These are phyloP conservation scores for Leguminivora glycinivorella DNA, from an alignment of 1,140 invertebrate species.

Conservation along the genomic window DNA sequence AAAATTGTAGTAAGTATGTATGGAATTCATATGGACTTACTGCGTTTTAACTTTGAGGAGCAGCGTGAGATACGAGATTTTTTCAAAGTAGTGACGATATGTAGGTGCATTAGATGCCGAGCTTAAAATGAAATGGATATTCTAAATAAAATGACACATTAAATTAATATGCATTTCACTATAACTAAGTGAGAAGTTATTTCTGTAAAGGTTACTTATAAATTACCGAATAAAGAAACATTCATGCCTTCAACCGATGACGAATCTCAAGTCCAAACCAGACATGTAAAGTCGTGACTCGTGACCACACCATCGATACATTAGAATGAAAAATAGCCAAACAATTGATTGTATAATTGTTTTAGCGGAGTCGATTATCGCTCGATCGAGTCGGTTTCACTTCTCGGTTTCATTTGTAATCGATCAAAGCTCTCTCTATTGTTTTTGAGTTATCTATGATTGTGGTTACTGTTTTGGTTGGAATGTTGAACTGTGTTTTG, in stretches of 20 bases:
- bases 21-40: too few relatives aligned
- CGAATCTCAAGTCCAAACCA: not conserved
- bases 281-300: constrained; percentile 18
- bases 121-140: too few relatives aligned
- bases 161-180: too few relatives aligned
- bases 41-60: too few relatives aligned
- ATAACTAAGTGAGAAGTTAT: too few relatives aligned
- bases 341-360: constrained; percentile 27
- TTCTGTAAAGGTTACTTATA: too few relatives aligned
- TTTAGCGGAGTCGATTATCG: constrained; percentile 22
- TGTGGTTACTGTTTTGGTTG: constrained; percentile 24
- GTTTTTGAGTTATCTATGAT: constrained; percentile 34
- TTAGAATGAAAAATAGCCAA: constrained; percentile 27
- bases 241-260: not conserved
- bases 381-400: constrained; percentile 29
- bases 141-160: too few relatives aligned
- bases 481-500: constrained; percentile 7
- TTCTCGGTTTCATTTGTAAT: constrained; percentile 35
- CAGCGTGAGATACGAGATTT: too few relatives aligned
- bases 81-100: too few relatives aligned
- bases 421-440: constrained; percentile 38
- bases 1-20: too few relatives aligned
- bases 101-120: too few relatives aligned
- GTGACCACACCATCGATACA: constrained; percentile 8
- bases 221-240: too few relatives aligned